These are phyloP conservation scores for Drosophila koepferae DNA, from an alignment of 2,888 invertebrate species.

Conservation along the genomic window DNA sequence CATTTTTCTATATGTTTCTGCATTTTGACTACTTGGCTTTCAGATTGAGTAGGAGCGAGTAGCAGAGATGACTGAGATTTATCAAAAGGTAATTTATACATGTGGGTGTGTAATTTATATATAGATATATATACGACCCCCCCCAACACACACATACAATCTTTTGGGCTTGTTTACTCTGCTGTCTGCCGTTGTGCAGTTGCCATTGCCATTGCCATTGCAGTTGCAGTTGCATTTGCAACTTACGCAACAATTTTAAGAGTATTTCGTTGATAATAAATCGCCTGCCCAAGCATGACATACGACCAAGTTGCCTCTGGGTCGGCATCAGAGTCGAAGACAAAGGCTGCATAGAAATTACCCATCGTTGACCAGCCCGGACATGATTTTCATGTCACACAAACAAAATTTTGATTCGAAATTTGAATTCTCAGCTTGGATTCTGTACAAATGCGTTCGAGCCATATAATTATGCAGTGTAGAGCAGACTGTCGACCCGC, in stretches of 20 bases:
- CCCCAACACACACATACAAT: neutral
- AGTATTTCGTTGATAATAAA: conserved; percentile 83
- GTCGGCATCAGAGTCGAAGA: conserved; percentile 8
- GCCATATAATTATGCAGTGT: neutral
- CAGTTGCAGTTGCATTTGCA: conserved; percentile 33
- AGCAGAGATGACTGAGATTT: conserved; percentile 82
- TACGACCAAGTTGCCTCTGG: conserved; percentile 49
- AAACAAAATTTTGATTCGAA: conserved; percentile 5
- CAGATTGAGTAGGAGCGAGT: neutral
- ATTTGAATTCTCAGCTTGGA: neutral
- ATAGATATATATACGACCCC: conserved; percentile 48
- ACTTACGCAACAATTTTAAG: conserved; percentile 76
- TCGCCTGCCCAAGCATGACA: conserved; percentile 78
- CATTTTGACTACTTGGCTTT: conserved; percentile 38
- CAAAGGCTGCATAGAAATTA: conserved; percentile 22
- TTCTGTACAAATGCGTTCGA: neutral
- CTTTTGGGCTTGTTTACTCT: conserved; percentile 46
- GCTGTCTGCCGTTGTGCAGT: conserved; percentile 32
- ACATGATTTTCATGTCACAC: conserved; percentile 18
- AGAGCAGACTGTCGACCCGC: neutral
- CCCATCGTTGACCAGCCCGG: conserved; percentile 6
- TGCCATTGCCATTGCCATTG: conserved; percentile 5
- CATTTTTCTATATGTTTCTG: conserved; percentile 67
- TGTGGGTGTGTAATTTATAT: conserved; percentile 75
- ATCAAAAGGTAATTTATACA: conserved; percentile 85